A percentile compares a stretch with the other conserved stretches of the same genome.
Evolutionary conservation across 2,888 invertebrate species (phyloP).

Genomic region (Cerastis rubricosa): DNA sequence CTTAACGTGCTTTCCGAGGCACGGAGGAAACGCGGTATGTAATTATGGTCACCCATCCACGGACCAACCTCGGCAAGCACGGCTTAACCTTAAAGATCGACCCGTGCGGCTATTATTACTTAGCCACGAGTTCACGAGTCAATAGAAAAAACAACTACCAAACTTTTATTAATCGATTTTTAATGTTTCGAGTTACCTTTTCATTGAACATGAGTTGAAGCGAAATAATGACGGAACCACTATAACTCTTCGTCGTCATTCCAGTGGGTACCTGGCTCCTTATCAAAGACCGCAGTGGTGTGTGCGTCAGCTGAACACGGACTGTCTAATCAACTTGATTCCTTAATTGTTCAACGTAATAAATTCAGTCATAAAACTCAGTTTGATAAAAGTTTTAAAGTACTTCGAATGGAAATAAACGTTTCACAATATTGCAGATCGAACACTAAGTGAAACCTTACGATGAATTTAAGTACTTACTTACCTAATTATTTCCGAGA

Average conservation of each 20-base stretch:
- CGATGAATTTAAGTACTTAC: conserved; percentile 12
- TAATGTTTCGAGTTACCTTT: conserved; percentile 36
- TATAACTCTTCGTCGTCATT: conserved; percentile 53
- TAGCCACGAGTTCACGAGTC: too few relatives aligned
- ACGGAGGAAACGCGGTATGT: too few relatives aligned
- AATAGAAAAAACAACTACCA: conserved; percentile 1
- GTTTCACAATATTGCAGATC: conserved; percentile 37
- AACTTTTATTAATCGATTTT: conserved; percentile 6
- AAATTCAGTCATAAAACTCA: conserved; percentile 79
- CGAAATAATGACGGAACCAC: conserved; percentile 33
- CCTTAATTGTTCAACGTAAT: conserved; percentile 80
- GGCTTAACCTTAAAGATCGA: too few relatives aligned
- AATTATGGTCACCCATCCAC: too few relatives aligned
- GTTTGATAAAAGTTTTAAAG: conserved; percentile 70
- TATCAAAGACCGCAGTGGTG: conserved; percentile 65
- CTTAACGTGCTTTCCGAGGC: too few relatives aligned
- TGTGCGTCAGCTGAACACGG: conserved; percentile 68
- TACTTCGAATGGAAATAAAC: conserved; percentile 39
- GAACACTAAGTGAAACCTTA: conserved; percentile 8
- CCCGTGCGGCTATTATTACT: too few relatives aligned
- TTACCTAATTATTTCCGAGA: too few relatives aligned
- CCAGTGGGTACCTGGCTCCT: conserved; percentile 39
- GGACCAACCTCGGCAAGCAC: too few relatives aligned
- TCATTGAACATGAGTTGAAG: conserved; percentile 38
- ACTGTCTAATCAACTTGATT: conserved; percentile 73